Conservation (phyloP, 2,797 vertebrate genomes). For the Muscicapa comitata region DNA sequence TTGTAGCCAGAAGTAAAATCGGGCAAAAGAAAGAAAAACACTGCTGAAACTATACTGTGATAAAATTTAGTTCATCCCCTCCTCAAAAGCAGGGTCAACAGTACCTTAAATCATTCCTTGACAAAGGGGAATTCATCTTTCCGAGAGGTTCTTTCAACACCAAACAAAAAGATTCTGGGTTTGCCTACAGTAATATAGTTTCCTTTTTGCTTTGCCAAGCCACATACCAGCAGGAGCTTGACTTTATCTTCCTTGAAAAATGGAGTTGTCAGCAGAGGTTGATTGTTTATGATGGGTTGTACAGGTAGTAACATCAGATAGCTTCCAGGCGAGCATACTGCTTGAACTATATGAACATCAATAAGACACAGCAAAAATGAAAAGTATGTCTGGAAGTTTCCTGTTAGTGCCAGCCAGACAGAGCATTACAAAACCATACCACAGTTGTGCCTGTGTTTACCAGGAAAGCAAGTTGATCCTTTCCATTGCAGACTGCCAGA, state of each 20-base stretch:
- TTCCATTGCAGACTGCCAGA: not conserved
- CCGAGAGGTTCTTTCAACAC: not conserved
- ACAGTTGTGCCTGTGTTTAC: not conserved
- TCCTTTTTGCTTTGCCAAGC: not conserved
- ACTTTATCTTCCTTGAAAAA: conserved; percentile 42
- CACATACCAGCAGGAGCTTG: not conserved
- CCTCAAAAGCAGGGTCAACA: not conserved
- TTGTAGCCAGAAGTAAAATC: not conserved
- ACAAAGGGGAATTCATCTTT: not conserved
- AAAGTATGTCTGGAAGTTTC: conserved; percentile 38
- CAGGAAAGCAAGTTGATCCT: not conserved
- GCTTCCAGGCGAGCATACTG: conserved; percentile 20
- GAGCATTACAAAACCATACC: not conserved
- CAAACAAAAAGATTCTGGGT: not conserved
- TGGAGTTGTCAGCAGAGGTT: conserved; percentile 26
- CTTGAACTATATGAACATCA: conserved; percentile 37
- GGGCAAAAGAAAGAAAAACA: not conserved
- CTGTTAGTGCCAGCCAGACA: not conserved
- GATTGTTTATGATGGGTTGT: conserved; percentile 45
- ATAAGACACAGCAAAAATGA: conserved; percentile 13
- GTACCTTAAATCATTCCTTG: not conserved
- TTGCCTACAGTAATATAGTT: not conserved
- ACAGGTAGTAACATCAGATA: conserved; percentile 49
- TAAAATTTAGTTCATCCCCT: not conserved
- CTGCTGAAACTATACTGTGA: not conserved